Conservation (phyloP, 2,797 vertebrate genomes). For the Clarias laeviceps region DNA sequence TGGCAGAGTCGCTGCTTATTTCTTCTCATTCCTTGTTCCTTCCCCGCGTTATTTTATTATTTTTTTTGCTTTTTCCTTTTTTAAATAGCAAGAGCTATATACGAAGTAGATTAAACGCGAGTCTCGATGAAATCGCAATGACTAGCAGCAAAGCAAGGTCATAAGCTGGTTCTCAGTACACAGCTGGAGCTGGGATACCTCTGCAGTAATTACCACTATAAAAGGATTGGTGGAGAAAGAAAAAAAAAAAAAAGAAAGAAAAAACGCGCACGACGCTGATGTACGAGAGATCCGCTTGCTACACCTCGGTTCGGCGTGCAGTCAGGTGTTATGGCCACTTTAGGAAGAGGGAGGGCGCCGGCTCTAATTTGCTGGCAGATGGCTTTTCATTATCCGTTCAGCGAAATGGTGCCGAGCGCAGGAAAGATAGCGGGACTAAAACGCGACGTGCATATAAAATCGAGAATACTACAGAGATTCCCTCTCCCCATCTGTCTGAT, state of each 20-base stretch:
- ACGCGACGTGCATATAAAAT: slow-evolving; percentile 47
- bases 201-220: neutral
- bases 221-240: neutral
- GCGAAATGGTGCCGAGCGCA: slow-evolving; percentile 39
- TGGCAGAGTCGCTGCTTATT: slow-evolving; percentile 8
- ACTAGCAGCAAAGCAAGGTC: slow-evolving; percentile 3
- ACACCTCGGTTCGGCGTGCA: neutral
- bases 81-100: slow-evolving; percentile 7
- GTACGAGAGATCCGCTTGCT: neutral
- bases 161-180: neutral
- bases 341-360: neutral
- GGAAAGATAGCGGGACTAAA: slow-evolving; percentile 36
- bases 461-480: slow-evolving; percentile 40
- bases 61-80: neutral
- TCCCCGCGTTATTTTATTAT: neutral
- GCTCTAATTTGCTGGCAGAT: slow-evolving; percentile 49
- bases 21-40: neutral
- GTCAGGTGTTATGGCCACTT: slow-evolving; percentile 17
- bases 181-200: neutral
- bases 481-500: slow-evolving; percentile 46
- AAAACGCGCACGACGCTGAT: neutral
- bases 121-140: neutral
- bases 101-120: slow-evolving; percentile 1
- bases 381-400: slow-evolving; percentile 53
- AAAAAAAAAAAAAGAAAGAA: too few relatives aligned